Conservation (phyloP, 2,888 invertebrate species). For the Phania funesta region DNA sequence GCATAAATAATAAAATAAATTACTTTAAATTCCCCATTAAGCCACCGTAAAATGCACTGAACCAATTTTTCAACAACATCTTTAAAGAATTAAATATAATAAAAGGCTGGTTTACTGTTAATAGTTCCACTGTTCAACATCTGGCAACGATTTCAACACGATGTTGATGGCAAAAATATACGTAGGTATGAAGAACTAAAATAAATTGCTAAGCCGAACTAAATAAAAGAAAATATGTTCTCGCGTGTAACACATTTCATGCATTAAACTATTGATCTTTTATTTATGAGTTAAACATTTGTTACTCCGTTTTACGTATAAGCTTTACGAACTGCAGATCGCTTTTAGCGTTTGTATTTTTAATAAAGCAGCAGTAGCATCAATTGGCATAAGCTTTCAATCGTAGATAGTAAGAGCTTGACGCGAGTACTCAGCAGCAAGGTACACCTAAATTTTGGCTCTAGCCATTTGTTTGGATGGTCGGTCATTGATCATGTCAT, state of each 20-base stretch:
- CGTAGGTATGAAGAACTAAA: neutral
- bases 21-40: conserved; percentile 45
- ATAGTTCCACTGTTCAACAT: conserved; percentile 37
- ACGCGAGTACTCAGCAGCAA: too few species aligned
- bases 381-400: neutral
- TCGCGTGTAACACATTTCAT: conserved; percentile 53
- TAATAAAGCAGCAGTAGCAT: neutral
- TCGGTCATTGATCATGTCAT: too few species aligned
- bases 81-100: neutral
- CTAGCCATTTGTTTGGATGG: too few species aligned
- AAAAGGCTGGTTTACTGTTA: conserved; percentile 53
- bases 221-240: conserved; percentile 12
- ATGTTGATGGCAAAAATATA: neutral
- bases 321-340: neutral
- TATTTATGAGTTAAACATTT: conserved; percentile 53
- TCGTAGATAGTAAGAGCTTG: too few species aligned
- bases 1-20: conserved; percentile 51
- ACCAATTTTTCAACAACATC: neutral
- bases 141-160: conserved; percentile 12
- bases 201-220: neutral
- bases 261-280: conserved; percentile 45
- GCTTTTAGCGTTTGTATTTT: neutral
- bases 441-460: too few species aligned
- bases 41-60: neutral
- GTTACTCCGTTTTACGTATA: conserved; percentile 5